Conservation (phyloP, 2,113 vertebrate genomes). For the Anarhynchus alexandrinus region DNA sequence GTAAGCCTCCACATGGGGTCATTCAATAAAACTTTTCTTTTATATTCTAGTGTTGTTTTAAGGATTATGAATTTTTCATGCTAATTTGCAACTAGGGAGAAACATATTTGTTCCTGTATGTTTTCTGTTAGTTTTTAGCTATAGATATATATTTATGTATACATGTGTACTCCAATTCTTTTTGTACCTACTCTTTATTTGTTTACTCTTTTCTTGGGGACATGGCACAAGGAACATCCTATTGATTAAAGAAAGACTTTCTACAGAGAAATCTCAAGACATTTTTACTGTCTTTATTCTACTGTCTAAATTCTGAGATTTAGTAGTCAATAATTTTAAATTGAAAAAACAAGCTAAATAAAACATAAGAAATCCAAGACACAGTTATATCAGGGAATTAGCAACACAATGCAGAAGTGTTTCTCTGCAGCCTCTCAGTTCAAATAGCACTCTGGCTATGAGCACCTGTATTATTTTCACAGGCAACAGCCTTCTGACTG, state of each 20-base stretch:
- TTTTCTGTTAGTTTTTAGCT: not conserved
- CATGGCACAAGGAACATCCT: not conserved
- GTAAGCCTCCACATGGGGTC: not conserved
- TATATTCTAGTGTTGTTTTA: not conserved
- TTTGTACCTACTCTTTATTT: not conserved
- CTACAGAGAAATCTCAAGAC: not conserved
- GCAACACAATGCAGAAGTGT: not conserved
- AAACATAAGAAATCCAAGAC: not conserved
- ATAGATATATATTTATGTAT: not conserved
- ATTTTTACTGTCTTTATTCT: not conserved
- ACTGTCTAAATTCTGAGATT: not conserved
- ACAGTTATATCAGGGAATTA: not conserved
- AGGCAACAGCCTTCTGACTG: not conserved
- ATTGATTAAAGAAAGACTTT: not conserved
- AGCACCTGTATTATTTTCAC: not conserved
- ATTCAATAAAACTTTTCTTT: not conserved
- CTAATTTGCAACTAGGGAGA: not conserved
- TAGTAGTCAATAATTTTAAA: not conserved
- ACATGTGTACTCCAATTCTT: not conserved
- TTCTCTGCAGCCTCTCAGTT: not conserved
- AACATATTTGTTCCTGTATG: not conserved
- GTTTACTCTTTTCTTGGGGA: not conserved
- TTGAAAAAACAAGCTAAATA: not conserved
- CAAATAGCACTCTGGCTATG: not conserved
- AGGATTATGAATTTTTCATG: not conserved